Evolutionary conservation across 2,113 vertebrate genomes (phyloP).

Genomic region (Brachyhypopomus gauderio): DNA sequence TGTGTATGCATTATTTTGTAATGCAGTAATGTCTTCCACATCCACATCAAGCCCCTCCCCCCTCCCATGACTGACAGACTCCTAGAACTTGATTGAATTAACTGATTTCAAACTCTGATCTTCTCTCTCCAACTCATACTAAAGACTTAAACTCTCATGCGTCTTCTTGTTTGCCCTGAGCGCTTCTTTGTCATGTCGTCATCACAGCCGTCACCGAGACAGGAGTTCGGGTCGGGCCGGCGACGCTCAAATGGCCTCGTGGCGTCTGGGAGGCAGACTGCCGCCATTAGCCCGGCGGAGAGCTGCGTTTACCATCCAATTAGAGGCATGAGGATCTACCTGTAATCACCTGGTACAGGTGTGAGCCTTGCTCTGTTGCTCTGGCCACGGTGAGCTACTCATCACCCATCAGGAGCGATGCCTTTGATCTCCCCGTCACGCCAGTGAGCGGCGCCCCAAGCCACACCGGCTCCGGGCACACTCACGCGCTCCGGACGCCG

Average conservation of each 20-base stretch:
- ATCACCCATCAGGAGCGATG: conserved; percentile 81
- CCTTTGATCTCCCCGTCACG: conserved; percentile 80
- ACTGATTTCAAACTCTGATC: neutral
- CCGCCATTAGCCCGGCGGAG: conserved; percentile 87
- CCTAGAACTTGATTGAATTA: neutral
- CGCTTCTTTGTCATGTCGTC: conserved; percentile 21
- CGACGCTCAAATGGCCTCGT: conserved; percentile 92
- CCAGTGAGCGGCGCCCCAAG: conserved; percentile 64
- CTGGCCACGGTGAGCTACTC: conserved; percentile 83
- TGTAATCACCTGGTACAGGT: conserved; percentile 95
- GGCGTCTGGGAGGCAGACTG: conserved; percentile 87
- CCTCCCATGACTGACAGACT: too few species aligned
- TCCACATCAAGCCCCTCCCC: too few species aligned
- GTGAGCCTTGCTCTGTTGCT: conserved; percentile 74
- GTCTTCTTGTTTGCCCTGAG: conserved; percentile 20
- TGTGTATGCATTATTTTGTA: too few species aligned
- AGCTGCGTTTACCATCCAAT: conserved; percentile 96
- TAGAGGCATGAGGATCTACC: conserved; percentile 88
- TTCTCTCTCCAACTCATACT: conserved; percentile 14
- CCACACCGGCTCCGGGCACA: conserved; percentile 65
- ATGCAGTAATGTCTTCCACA: too few species aligned
- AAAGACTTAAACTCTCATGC: conserved; percentile 25
- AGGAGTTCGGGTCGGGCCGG: conserved; percentile 65
- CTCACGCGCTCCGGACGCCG: conserved; percentile 56
- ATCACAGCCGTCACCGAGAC: neutral